Evolutionary conservation across 2,888 invertebrate genomes (phyloP).

Genomic region (Linnaemya vulpina): DNA sequence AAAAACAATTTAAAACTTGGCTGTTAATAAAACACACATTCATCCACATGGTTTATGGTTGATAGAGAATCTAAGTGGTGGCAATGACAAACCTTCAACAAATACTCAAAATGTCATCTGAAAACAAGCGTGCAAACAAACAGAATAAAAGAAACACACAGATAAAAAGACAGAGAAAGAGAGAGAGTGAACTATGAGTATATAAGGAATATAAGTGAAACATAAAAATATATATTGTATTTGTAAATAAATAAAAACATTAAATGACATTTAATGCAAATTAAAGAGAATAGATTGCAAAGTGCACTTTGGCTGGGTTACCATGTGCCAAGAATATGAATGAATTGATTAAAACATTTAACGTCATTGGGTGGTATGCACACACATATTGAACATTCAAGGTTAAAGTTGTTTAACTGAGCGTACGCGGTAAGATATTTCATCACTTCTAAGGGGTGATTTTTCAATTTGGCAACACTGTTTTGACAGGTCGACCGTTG

Average conservation of each 20-base stretch:
- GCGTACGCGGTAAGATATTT: background rate
- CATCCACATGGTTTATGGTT: conserved; percentile 34
- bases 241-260: background rate
- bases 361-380: conserved; percentile 2
- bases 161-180: conserved; percentile 11
- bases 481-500: too few relatives aligned
- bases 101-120: conserved; percentile 46
- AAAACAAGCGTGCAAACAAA: conserved; percentile 28
- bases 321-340: conserved; percentile 16
- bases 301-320: conserved; percentile 12
- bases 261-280: conserved; percentile 41
- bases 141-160: conserved; percentile 12
- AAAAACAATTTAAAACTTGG: conserved; percentile 36
- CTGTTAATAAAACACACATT: conserved; percentile 30
- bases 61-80: conserved; percentile 24
- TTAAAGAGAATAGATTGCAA: conserved; percentile 9
- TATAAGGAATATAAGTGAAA: background rate
- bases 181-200: background rate
- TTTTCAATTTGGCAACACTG: too few relatives aligned
- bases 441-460: too few relatives aligned
- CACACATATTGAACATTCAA: conserved; percentile 21
- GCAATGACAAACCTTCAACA: conserved; percentile 53
- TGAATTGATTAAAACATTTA: conserved; percentile 23
- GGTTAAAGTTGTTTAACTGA: conserved; percentile 14
- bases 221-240: background rate